phyloP scores from a whole-genome alignment of 2,888 invertebrate species.

The Pristionchus mayeri region DNA sequence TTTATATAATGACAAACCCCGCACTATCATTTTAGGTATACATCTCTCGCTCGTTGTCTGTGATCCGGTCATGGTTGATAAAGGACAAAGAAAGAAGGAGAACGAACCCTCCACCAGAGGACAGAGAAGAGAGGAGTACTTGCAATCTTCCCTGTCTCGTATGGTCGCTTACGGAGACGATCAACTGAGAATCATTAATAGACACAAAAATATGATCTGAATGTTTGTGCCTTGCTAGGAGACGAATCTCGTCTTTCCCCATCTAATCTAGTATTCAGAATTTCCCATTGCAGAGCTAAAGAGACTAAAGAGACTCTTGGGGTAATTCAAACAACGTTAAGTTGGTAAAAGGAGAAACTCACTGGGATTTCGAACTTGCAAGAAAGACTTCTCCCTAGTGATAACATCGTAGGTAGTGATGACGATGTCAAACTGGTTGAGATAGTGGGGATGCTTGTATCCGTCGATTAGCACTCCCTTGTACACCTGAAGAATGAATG shows the following conservation, averaged over 20 bases:
- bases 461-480: constrained; percentile 58
- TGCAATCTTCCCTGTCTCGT: constrained; percentile 81
- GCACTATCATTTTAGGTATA: too few relatives aligned
- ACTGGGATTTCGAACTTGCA: constrained; percentile 77
- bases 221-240: too few relatives aligned
- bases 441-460: constrained; percentile 73
- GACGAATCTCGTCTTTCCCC: too few relatives aligned
- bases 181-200: constrained; percentile 55
- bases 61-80: too few relatives aligned
- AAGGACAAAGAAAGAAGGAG: neutral
- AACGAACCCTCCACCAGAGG: constrained; percentile 84
- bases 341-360: neutral
- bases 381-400: constrained; percentile 82
- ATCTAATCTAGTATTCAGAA: too few relatives aligned
- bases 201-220: too few relatives aligned
- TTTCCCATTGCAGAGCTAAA: too few relatives aligned
- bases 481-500: constrained; percentile 56
- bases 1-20: neutral
- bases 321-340: too few relatives aligned
- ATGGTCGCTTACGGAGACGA: constrained; percentile 78
- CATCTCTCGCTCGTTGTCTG: too few relatives aligned
- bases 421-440: constrained; percentile 84
- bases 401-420: constrained; percentile 84
- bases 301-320: too few relatives aligned
- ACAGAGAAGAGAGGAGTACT: constrained; percentile 83